A percentile compares a stretch with the other conserved stretches of the same genome.
Conservation (phyloP, 2,888 invertebrate genomes). For the Allolobophora icterica region DNA sequence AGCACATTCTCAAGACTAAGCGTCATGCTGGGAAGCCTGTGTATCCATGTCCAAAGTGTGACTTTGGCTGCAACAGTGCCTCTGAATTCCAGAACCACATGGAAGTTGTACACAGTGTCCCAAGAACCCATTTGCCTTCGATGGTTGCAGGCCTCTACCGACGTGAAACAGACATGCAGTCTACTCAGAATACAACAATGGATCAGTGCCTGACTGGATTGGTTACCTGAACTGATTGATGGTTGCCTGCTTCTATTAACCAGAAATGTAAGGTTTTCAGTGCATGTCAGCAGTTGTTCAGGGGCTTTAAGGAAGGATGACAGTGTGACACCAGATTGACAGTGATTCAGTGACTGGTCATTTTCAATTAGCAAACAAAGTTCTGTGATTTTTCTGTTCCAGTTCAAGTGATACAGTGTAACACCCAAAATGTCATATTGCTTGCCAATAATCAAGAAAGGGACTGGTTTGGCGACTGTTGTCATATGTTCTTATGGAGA, state of each 20-base stretch:
- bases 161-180: constrained; percentile 18
- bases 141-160: constrained; percentile 35
- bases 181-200: background rate
- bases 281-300: background rate
- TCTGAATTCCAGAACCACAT: constrained; percentile 74
- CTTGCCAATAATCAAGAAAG: background rate
- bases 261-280: background rate
- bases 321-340: background rate
- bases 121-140: constrained; percentile 32
- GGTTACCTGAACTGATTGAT: background rate
- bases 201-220: background rate
- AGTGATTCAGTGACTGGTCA: background rate
- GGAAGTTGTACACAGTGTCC: constrained; percentile 9
- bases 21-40: constrained; percentile 80
- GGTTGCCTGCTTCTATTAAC: background rate
- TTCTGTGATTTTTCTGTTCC: background rate
- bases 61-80: constrained; percentile 73
- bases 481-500: background rate
- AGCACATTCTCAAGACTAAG: constrained; percentile 81
- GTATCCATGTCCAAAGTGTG: constrained; percentile 77
- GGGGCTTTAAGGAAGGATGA: background rate
- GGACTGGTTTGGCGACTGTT: background rate
- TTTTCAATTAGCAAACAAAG: background rate
- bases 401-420: background rate
- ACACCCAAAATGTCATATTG: background rate